phyloP scores from a whole-genome alignment of 2,888 invertebrate genomes.

The Mythimna lalbum region DNA sequence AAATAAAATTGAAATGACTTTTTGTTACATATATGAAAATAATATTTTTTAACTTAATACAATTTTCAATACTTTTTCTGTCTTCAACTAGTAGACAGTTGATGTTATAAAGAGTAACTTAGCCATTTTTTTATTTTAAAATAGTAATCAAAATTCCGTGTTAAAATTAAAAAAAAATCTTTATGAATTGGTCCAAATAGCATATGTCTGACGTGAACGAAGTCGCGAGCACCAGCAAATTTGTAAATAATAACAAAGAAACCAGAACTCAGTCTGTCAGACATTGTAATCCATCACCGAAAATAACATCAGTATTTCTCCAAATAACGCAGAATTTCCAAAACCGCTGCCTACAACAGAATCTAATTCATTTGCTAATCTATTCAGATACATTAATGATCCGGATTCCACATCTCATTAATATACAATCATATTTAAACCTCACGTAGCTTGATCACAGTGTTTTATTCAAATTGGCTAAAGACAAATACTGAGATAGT shows the following conservation, averaged over 20 bases:
- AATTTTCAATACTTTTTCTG: too few species aligned
- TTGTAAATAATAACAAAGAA: neutral
- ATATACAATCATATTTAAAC: conserved; percentile 69
- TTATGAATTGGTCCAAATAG: too few species aligned
- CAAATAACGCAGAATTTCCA: conserved; percentile 23
- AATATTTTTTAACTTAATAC: too few species aligned
- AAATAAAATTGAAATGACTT: too few species aligned
- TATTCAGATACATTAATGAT: conserved; percentile 64
- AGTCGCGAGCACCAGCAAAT: too few species aligned
- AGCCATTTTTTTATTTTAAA: too few species aligned
- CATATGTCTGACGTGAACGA: too few species aligned
- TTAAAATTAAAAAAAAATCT: too few species aligned
- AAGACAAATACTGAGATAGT: conserved; percentile 80
- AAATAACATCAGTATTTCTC: conserved; percentile 34
- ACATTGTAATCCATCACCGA: conserved; percentile 8
- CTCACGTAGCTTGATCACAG: conserved; percentile 59
- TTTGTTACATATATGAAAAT: too few species aligned
- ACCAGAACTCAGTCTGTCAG: neutral
- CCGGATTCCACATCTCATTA: conserved; percentile 64
- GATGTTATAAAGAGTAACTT: too few species aligned
- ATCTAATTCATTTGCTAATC: conserved; percentile 63
- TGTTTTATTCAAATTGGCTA: conserved; percentile 79
- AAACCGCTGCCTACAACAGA: conserved; percentile 34
- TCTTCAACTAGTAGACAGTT: too few species aligned
- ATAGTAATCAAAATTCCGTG: too few species aligned